phyloP scores from a whole-genome alignment of 1,140 invertebrate genomes.

The Cecropterus lyciades region DNA sequence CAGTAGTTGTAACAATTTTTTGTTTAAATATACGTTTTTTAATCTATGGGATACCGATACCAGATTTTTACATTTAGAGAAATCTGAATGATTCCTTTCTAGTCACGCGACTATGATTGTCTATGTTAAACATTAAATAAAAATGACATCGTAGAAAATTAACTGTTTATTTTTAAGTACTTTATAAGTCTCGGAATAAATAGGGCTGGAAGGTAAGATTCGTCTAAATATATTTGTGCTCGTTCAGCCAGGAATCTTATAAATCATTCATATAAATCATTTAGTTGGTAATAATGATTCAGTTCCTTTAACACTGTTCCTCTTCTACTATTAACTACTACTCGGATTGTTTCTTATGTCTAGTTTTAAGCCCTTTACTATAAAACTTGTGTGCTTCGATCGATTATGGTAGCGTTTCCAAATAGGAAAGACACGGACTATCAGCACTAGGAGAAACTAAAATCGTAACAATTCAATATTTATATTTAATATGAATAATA shows the following conservation, averaged over 20 bases:
- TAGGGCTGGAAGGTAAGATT: constrained; percentile 33
- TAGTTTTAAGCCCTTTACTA: too few relatives aligned
- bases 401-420: too few relatives aligned
- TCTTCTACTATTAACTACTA: constrained; percentile 4
- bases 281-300: constrained; percentile 5
- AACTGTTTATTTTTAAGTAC: constrained; percentile 40
- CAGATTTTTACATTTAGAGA: constrained; percentile 61
- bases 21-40: constrained; percentile 57
- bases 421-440: too few relatives aligned
- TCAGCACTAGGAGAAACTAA: too few relatives aligned
- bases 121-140: constrained; percentile 63
- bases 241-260: constrained; percentile 8
- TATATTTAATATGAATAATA: constrained; percentile 2
- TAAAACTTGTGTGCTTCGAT: too few relatives aligned
- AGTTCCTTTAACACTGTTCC: constrained; percentile 18
- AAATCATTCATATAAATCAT: not conserved
- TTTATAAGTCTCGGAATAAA: constrained; percentile 27
- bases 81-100: constrained; percentile 76
- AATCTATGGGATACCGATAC: constrained; percentile 56
- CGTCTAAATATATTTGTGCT: constrained; percentile 4
- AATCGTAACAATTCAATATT: not conserved
- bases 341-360: too few relatives aligned
- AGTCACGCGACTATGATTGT: constrained; percentile 78
- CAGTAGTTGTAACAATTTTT: constrained; percentile 65
- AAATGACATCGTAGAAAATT: constrained; percentile 44